Conservation (phyloP, 2,888 invertebrate genomes). For the Silvanus unidentatus region DNA sequence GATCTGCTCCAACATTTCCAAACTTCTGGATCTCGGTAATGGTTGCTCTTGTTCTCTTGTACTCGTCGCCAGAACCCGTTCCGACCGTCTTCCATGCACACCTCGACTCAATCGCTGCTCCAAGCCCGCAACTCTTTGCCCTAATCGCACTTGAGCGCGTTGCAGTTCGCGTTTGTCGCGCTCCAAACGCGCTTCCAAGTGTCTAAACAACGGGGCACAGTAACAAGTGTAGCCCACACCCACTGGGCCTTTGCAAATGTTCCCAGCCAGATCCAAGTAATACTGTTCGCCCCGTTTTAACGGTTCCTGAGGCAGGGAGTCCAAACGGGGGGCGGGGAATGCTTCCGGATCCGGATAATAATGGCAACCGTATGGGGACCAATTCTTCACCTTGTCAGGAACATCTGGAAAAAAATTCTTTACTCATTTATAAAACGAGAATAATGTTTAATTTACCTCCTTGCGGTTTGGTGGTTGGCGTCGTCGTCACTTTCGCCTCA, state of each 20-base stretch:
- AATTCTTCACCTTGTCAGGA: conserved; percentile 44
- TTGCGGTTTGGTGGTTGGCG: conserved; percentile 9
- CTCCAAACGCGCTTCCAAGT: conserved; percentile 78
- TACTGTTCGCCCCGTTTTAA: conserved; percentile 86
- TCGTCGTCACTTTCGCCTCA: conserved; percentile 28
- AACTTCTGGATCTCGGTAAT: conserved; percentile 62
- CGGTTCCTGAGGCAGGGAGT: conserved; percentile 81
- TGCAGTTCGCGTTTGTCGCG: conserved; percentile 75
- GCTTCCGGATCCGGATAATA: conserved; percentile 81
- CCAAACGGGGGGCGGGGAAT: conserved; percentile 79
- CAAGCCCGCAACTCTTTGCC: conserved; percentile 73
- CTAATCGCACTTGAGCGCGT: conserved; percentile 71
- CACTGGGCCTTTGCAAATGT: conserved; percentile 92
- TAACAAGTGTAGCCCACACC: conserved; percentile 90
- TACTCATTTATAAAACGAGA: conserved; percentile 20
- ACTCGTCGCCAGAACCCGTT: conserved; percentile 50
- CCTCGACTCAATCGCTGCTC: conserved; percentile 66
- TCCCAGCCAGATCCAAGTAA: conserved; percentile 89
- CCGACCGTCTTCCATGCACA: conserved; percentile 55
- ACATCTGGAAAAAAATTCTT: conserved; percentile 18
- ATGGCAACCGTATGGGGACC: conserved; percentile 91
- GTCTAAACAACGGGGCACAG: conserved; percentile 86
- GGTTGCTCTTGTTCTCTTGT: conserved; percentile 53
- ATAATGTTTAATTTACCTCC: conserved; percentile 14
- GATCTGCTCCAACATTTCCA: conserved; percentile 59